Evolutionary conservation across 2,113 vertebrate species (phyloP).

Genomic region (Megaceryle torquata): DNA sequence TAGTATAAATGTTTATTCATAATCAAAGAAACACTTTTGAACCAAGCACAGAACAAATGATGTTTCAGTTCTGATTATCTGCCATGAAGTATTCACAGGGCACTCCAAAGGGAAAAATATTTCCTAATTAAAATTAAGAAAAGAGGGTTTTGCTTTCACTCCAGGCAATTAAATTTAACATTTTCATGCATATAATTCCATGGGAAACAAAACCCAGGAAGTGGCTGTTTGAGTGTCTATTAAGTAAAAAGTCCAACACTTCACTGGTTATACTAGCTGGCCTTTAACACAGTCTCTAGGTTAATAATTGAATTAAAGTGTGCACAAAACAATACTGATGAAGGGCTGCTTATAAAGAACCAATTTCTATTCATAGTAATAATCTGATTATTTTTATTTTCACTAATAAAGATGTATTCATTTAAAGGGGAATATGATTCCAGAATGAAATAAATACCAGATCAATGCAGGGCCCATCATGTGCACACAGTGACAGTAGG

Average conservation of each 20-base stretch:
- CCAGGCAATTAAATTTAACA: constrained; percentile 45
- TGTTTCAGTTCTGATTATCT: constrained; percentile 31
- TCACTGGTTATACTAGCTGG: neutral
- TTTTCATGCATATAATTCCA: constrained; percentile 31
- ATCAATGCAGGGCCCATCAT: neutral
- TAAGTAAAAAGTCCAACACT: constrained; percentile 35
- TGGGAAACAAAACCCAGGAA: constrained; percentile 37
- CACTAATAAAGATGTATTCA: neutral
- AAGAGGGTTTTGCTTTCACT: neutral
- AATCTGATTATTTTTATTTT: neutral
- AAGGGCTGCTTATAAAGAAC: neutral
- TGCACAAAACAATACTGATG: neutral
- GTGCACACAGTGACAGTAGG: neutral
- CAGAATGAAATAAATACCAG: neutral
- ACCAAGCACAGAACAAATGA: neutral
- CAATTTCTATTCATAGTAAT: neutral
- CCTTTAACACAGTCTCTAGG: neutral
- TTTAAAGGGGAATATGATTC: neutral
- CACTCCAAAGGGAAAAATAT: constrained; percentile 37
- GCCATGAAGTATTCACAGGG: neutral
- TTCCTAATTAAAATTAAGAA: constrained; percentile 46
- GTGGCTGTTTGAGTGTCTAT: neutral
- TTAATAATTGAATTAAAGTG: constrained; percentile 38
- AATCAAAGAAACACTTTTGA: neutral
- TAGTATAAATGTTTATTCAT: neutral